Conservation (phyloP, 2,113 vertebrate genomes). For the Pelvicachromis taeniatus region DNA sequence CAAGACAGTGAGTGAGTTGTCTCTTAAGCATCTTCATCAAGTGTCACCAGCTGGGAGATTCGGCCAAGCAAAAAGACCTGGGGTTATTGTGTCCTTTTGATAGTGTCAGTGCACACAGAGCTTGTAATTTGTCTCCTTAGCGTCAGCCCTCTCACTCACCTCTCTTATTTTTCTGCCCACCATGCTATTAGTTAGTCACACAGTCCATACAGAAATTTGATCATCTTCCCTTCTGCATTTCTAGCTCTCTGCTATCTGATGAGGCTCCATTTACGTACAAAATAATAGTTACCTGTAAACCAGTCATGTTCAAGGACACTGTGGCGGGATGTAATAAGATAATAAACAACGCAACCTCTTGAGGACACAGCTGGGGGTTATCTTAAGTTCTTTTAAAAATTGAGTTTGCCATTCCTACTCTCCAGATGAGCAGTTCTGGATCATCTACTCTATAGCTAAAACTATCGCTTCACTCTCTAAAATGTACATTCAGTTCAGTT, state of each 20-base stretch:
- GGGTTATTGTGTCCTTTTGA: slow-evolving; percentile 56
- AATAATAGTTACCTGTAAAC: background rate
- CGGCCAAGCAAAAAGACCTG: slow-evolving; percentile 30
- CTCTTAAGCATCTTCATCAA: slow-evolving; percentile 44
- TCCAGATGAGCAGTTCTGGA: background rate
- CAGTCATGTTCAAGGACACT: background rate
- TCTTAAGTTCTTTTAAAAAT: background rate
- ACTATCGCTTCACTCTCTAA: background rate
- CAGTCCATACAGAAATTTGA: background rate
- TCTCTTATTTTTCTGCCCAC: background rate
- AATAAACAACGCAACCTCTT: background rate
- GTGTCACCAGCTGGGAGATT: slow-evolving; percentile 47
- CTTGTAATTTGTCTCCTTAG: slow-evolving; percentile 40
- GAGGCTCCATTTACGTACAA: background rate
- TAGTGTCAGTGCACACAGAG: slow-evolving; percentile 49
- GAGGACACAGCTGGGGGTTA: background rate
- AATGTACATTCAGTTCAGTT: background rate
- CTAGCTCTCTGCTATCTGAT: background rate
- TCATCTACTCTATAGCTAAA: background rate
- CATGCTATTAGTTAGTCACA: background rate
- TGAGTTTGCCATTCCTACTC: background rate
- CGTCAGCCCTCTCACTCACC: background rate
- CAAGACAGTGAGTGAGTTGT: slow-evolving; percentile 49
- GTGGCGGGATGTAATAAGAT: background rate
- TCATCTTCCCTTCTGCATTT: background rate